A percentile compares a stretch with the other conserved stretches of the same genome.
phyloP scores from a whole-genome alignment of 2,113 vertebrate genomes.

The Zosterops lateralis region DNA sequence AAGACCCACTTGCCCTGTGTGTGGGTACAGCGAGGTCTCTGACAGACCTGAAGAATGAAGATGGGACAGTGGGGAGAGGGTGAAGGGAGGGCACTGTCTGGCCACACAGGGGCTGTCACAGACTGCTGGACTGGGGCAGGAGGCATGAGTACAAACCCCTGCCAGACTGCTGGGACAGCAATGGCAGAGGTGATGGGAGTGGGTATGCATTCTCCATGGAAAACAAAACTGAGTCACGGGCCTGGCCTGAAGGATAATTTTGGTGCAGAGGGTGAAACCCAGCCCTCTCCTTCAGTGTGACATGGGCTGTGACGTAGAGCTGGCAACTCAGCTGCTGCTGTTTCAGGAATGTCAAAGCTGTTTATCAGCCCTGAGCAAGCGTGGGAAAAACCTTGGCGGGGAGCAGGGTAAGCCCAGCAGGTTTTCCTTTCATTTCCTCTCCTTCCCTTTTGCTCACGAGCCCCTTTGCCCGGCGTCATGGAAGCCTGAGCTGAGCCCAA shows the following conservation, averaged over 20 bases:
- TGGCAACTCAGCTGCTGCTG: background rate
- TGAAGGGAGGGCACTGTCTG: background rate
- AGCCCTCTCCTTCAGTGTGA: background rate
- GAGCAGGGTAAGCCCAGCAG: background rate
- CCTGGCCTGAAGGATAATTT: conserved; percentile 1
- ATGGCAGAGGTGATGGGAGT: background rate
- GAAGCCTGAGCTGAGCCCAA: background rate
- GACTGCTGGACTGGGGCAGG: background rate
- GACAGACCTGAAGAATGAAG: background rate
- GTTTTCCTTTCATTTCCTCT: background rate
- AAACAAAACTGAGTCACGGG: background rate
- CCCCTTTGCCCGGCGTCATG: background rate
- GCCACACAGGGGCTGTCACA: background rate
- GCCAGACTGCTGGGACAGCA: background rate
- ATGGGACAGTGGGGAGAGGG: background rate
- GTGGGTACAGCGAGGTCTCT: accelerated
- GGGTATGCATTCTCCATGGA: background rate
- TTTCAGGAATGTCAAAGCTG: background rate
- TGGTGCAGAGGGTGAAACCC: conserved; percentile 8
- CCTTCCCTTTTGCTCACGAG: background rate
- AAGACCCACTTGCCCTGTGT: background rate
- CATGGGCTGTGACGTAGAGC: background rate
- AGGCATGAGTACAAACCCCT: background rate
- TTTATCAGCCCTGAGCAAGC: background rate
- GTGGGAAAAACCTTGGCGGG: background rate